These are phyloP conservation scores for Bos indicus DNA, from an alignment of 2,113 vertebrate genomes.

Conservation along the genomic window DNA sequence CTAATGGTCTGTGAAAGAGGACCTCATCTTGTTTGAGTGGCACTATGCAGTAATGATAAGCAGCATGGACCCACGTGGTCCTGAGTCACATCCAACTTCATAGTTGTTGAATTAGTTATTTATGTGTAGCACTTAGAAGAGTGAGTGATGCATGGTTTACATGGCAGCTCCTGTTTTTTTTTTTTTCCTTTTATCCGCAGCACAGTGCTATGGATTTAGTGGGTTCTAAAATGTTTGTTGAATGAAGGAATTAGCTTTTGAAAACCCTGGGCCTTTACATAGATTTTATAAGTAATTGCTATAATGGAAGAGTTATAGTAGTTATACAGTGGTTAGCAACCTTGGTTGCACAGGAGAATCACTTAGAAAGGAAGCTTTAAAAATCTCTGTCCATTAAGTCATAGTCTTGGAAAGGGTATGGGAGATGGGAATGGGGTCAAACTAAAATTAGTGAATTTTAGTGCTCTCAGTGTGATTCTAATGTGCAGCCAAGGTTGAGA, in stretches of 20 bases:
- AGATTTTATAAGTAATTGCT: slow-evolving; percentile 34
- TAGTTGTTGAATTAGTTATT: slow-evolving; percentile 12
- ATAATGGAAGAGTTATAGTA: not conserved
- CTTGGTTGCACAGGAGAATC: not conserved
- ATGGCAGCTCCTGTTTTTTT: not conserved
- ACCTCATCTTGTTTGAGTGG: not conserved
- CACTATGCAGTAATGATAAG: not conserved
- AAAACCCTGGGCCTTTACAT: not conserved
- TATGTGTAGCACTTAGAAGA: not conserved
- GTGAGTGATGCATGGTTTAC: not conserved
- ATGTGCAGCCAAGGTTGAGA: not conserved
- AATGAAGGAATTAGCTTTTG: slow-evolving; percentile 27
- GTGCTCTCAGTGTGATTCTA: not conserved
- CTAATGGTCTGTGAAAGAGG: not conserved
- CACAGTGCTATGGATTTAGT: not conserved
- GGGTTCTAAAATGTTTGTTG: slow-evolving; percentile 38
- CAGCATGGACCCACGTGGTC: not conserved
- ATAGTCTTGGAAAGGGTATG: not conserved
- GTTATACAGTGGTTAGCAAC: not conserved
- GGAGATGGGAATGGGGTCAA: not conserved
- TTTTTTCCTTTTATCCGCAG: not conserved
- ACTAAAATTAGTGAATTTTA: not conserved
- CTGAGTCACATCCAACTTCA: not conserved
- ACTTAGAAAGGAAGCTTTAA: slow-evolving; percentile 13
- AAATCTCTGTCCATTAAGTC: not conserved